A percentile compares a stretch with the other conserved stretches of the same genome.
These are phyloP conservation scores for Lithophane leautieri DNA, from an alignment of 2,888 invertebrate species.

Conservation along the genomic window DNA sequence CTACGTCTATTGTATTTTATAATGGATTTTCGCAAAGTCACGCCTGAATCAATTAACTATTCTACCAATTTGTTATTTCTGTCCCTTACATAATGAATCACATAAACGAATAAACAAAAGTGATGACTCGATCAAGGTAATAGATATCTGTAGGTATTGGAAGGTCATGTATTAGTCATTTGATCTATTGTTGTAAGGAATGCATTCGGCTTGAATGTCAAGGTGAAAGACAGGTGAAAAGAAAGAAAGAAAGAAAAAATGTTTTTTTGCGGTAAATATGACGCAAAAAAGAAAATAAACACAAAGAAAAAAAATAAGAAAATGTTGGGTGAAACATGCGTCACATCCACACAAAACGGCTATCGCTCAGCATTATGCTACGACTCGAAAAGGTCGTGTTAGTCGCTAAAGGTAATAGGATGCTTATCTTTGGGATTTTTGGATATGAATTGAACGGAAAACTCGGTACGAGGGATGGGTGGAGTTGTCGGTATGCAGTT, in stretches of 20 bases:
- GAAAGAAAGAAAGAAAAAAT: too few relatives aligned
- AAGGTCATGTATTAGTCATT: conserved; percentile 31
- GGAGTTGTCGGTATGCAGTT: not conserved
- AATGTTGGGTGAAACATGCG: too few relatives aligned
- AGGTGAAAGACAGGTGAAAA: conserved; percentile 41
- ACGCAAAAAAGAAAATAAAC: too few relatives aligned
- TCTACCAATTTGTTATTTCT: not conserved
- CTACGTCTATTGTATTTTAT: too few relatives aligned
- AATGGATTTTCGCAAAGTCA: too few relatives aligned
- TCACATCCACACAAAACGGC: too few relatives aligned
- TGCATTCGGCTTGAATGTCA: conserved; percentile 29
- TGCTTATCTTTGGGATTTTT: not conserved
- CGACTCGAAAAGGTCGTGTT: conserved; percentile 15
- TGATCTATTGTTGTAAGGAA: conserved; percentile 45
- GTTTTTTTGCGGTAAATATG: too few relatives aligned
- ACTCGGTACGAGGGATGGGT: not conserved
- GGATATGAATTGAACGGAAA: conserved; percentile 19
- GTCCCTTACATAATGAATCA: not conserved
- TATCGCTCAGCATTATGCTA: too few relatives aligned
- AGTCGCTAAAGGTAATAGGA: conserved; percentile 21
- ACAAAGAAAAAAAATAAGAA: too few relatives aligned
- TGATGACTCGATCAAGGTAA: conserved; percentile 31
- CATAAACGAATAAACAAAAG: conserved; percentile 1
- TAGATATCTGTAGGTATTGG: not conserved
- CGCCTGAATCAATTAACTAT: too few relatives aligned